phyloP scores from a whole-genome alignment of 2,797 vertebrate genomes.

The Anguilla obscura region DNA sequence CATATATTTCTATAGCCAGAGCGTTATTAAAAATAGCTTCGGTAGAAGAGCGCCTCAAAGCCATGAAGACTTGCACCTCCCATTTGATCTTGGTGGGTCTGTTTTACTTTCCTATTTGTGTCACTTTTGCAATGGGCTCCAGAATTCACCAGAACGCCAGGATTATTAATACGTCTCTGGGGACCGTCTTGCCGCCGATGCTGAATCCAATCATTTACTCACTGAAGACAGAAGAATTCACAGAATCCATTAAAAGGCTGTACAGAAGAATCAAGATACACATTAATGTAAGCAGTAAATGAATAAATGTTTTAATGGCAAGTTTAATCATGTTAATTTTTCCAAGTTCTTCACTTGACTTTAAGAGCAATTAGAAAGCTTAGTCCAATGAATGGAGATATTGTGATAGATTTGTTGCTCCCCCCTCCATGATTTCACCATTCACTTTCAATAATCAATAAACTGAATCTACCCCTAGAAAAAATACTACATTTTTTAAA shows the following conservation, averaged over 20 bases:
- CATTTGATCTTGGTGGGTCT: conserved; percentile 43
- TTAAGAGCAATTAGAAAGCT: too few relatives aligned
- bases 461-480: too few relatives aligned
- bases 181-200: conserved; percentile 55
- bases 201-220: conserved; percentile 67
- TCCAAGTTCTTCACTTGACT: too few relatives aligned
- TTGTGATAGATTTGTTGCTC: too few relatives aligned
- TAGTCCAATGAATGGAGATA: too few relatives aligned
- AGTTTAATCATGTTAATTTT: too few relatives aligned
- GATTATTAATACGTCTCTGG: conserved; percentile 56
- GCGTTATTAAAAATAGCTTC: conserved; percentile 52
- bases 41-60: conserved; percentile 47
- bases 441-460: too few relatives aligned
- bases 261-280: conserved; percentile 3
- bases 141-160: conserved; percentile 57
- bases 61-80: conserved; percentile 58
- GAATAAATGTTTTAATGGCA: neutral
- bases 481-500: too few relatives aligned
- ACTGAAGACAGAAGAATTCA: conserved; percentile 66
- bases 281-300: neutral
- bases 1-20: conserved; percentile 54
- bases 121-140: conserved; percentile 48
- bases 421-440: too few relatives aligned
- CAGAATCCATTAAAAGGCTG: conserved; percentile 53
- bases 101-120: conserved; percentile 55